Percentiles rank a stretch among this genome's conserved stretches.
Conservation (phyloP, 2,888 invertebrate genomes). For the Cataglyphis livida region DNA sequence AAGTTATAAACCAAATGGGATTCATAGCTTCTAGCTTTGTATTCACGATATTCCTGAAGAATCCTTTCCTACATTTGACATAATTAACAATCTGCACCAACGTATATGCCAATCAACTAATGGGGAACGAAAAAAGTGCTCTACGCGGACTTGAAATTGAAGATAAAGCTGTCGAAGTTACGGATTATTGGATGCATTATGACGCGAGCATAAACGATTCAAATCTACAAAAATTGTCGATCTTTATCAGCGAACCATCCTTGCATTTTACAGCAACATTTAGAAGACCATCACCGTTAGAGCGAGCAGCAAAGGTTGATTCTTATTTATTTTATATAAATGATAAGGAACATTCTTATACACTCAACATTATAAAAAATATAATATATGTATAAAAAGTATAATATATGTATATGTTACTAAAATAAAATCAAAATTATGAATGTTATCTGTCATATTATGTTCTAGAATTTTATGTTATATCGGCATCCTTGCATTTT, state of each 20-base stretch:
- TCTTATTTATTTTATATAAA: neutral
- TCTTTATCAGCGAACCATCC: slow-evolving; percentile 91
- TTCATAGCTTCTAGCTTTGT: too few species aligned
- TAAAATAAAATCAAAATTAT: neutral
- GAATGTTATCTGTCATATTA: slow-evolving; percentile 29
- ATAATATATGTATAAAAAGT: neutral
- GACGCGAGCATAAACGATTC: slow-evolving; percentile 88
- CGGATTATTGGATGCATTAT: slow-evolving; percentile 93
- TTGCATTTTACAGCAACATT: slow-evolving; percentile 85
- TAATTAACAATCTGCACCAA: neutral
- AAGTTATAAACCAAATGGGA: neutral
- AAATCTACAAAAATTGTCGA: slow-evolving; percentile 89
- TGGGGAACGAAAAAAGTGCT: slow-evolving; percentile 93
- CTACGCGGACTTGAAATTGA: slow-evolving; percentile 91
- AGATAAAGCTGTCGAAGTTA: slow-evolving; percentile 91
- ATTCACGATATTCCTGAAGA: neutral
- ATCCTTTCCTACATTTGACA: neutral
- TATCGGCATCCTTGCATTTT: slow-evolving; percentile 95
- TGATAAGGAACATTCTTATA: neutral
- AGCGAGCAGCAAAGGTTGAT: slow-evolving; percentile 91
- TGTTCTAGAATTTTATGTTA: slow-evolving; percentile 92
- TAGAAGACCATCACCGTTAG: slow-evolving; percentile 88
- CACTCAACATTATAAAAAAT: neutral
- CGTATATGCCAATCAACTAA: slow-evolving; percentile 80
- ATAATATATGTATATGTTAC: neutral